phyloP scores from a whole-genome alignment of 2,888 invertebrate genomes.

The Drosophila ustulata region DNA sequence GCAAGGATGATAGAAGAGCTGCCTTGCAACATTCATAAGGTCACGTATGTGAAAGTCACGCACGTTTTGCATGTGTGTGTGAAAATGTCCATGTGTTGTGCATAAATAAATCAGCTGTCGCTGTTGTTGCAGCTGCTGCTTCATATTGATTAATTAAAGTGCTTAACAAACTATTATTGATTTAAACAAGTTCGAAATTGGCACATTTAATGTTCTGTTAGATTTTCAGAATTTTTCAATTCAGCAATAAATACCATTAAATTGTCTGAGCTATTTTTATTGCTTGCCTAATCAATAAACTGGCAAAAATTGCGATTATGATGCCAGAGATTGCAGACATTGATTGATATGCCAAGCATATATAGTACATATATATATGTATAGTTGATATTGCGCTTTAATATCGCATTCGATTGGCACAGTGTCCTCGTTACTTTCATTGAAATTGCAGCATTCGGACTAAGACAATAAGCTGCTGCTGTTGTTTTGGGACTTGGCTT shows the following conservation, averaged over 20 bases:
- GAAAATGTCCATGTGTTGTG: constrained; percentile 27
- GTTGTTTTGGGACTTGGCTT: neutral
- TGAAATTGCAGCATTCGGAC: constrained; percentile 12
- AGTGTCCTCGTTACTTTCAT: constrained; percentile 11
- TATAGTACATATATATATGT: neutral
- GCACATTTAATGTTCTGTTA: too few species aligned
- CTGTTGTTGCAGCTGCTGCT: constrained; percentile 7
- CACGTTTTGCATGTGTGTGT: constrained; percentile 13
- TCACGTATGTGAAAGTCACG: constrained; percentile 14
- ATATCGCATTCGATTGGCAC: neutral
- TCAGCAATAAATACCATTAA: too few species aligned
- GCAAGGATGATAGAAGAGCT: neutral
- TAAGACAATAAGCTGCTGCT: constrained; percentile 31
- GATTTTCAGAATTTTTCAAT: too few species aligned
- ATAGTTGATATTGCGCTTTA: neutral
- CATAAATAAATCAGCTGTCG: constrained; percentile 23
- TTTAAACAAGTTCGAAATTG: neutral
- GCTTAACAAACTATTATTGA: constrained; percentile 3
- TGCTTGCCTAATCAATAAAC: neutral
- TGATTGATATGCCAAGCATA: constrained; percentile 13
- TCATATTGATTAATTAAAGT: constrained; percentile 32
- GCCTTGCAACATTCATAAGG: constrained; percentile 13
- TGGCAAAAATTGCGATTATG: neutral
- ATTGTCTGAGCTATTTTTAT: neutral
- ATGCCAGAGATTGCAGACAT: constrained; percentile 7